Evolutionary conservation across 2,113 vertebrate genomes (phyloP).

Genomic region (Larimichthys crocea): DNA sequence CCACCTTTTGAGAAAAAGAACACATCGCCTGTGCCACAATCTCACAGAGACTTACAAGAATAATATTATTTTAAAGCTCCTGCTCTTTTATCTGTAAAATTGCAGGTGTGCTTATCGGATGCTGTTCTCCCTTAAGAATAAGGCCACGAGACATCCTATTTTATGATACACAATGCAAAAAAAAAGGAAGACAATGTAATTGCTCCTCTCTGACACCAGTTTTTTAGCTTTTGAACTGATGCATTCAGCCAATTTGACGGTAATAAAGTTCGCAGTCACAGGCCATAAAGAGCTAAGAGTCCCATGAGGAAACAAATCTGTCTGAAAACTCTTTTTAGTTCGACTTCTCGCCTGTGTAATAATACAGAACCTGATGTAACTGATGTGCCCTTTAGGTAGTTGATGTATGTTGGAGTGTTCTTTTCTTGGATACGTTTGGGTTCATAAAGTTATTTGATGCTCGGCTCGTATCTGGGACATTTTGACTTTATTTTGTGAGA

Average conservation of each 20-base stretch:
- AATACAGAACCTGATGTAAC: background rate
- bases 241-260: background rate
- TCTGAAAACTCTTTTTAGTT: background rate
- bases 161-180: background rate
- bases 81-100: constrained; percentile 17
- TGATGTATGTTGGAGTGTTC: no score
- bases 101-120: constrained; percentile 29
- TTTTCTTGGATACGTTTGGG: no score
- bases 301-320: background rate
- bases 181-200: background rate
- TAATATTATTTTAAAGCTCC: constrained; percentile 4
- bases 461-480: no score
- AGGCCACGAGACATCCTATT: background rate
- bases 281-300: background rate
- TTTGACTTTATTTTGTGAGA: no score
- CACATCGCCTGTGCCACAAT: background rate
- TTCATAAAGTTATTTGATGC: no score
- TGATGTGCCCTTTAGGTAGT: background rate
- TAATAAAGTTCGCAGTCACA: background rate
- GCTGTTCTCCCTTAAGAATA: constrained; percentile 10
- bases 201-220: background rate
- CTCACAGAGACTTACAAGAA: background rate
- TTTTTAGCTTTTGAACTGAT: constrained; percentile 1
- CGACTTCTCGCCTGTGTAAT: background rate
- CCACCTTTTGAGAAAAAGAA: background rate